Evolutionary conservation across 2,113 vertebrate genomes (phyloP).

Genomic region (Cavia porcellus): DNA sequence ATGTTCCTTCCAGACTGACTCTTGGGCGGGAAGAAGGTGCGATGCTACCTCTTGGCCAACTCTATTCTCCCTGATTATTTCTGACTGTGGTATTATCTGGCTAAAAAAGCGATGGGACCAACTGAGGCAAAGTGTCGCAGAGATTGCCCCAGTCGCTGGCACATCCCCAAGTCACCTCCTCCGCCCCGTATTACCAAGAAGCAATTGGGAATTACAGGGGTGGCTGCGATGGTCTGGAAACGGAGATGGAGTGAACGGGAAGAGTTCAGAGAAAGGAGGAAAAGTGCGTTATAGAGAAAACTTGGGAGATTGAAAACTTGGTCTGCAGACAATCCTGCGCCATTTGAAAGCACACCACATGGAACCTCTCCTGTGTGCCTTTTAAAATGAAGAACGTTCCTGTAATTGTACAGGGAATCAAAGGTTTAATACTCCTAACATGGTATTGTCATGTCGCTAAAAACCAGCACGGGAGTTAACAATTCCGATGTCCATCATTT

Average conservation of each 20-base stretch:
- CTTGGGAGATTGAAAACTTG: background rate
- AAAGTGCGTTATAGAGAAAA: background rate
- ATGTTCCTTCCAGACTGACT: background rate
- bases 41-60: background rate
- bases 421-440: background rate
- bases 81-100: background rate
- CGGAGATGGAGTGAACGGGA: background rate
- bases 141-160: background rate
- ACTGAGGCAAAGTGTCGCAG: background rate
- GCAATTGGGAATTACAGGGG: background rate
- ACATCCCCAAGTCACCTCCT: background rate
- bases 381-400: constrained; percentile 28
- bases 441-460: background rate
- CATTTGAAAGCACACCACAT: background rate
- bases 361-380: background rate
- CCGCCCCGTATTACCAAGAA: background rate
- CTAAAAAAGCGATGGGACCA: background rate
- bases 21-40: rapidly evolving
- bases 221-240: background rate
- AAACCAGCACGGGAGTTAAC: background rate
- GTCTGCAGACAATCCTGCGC: background rate
- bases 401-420: background rate
- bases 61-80: background rate
- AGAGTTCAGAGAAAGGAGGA: background rate
- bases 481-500: background rate